A percentile compares a stretch with the other conserved stretches of the same genome.
These are phyloP conservation scores for Lacerta bilineata DNA, from an alignment of 2,797 vertebrate species.

Conservation along the genomic window DNA sequence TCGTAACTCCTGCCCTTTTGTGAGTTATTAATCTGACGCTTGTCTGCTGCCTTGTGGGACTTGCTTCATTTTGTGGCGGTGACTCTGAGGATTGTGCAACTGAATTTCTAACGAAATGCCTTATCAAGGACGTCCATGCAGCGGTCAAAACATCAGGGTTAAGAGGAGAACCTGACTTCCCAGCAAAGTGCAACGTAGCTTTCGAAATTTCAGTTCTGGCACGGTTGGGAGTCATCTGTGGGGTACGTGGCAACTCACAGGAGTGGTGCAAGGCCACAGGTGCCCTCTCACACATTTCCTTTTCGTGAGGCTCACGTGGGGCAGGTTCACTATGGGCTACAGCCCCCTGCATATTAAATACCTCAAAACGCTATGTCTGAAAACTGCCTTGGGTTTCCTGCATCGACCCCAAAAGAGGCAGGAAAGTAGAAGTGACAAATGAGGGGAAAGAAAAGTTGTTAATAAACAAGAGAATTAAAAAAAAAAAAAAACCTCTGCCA, in stretches of 20 bases:
- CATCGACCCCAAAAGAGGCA: not conserved
- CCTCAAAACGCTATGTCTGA: not conserved
- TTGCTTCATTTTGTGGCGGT: not conserved
- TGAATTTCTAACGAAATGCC: not conserved
- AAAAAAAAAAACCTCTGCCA: fast-evolving
- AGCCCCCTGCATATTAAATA: no score
- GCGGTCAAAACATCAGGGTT: not conserved
- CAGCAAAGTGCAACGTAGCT: not conserved
- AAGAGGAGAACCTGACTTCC: no score
- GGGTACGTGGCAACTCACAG: not conserved
- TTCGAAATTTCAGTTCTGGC: no score
- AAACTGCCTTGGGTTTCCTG: not conserved
- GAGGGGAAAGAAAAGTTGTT: no score
- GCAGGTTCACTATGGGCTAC: no score
- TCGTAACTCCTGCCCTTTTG: not conserved
- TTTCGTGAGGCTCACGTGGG: not conserved
- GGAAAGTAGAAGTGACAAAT: not conserved
- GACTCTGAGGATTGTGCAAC: not conserved
- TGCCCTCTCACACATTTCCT: no score
- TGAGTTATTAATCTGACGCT: no score
- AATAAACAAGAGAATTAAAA: not conserved
- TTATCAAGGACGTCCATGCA: fast-evolving
- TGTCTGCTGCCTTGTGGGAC: no score
- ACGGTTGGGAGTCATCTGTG: no score
- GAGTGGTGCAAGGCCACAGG: not conserved